Conservation (phyloP, 2,113 vertebrate species). For the Callithrix jacchus region DNA sequence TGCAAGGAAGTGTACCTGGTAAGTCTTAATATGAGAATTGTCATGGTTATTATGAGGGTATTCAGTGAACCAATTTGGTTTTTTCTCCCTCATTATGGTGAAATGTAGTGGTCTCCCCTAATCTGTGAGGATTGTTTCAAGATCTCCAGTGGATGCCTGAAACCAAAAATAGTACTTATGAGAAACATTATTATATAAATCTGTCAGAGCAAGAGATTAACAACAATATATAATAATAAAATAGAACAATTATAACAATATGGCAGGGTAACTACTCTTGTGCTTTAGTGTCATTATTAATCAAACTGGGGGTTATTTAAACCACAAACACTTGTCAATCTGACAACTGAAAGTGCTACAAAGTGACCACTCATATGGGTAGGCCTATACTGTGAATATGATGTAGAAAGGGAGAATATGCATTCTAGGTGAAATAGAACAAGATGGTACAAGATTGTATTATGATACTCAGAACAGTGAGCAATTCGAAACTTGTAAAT, state of each 20-base stretch:
- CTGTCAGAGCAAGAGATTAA: not conserved
- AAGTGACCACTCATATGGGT: not conserved
- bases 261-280: not conserved
- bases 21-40: not conserved
- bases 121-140: not conserved
- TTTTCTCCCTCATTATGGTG: not conserved
- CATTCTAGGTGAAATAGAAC: not conserved
- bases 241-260: not conserved
- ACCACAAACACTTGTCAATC: not conserved
- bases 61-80: not conserved
- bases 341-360: not conserved
- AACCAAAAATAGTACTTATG: not conserved
- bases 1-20: not conserved
- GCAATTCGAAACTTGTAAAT: not conserved
- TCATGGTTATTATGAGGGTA: not conserved
- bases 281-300: not conserved
- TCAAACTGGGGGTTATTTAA: not conserved
- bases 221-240: not conserved
- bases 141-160: not conserved
- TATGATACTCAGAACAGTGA: not conserved
- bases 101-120: not conserved
- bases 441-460: not conserved
- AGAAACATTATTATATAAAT: not conserved
- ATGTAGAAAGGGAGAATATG: not conserved
- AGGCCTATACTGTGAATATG: not conserved